Base-by-base conservation (phyloP, 2,888 invertebrate genomes). In the Phaedon cochleariae region DNA sequence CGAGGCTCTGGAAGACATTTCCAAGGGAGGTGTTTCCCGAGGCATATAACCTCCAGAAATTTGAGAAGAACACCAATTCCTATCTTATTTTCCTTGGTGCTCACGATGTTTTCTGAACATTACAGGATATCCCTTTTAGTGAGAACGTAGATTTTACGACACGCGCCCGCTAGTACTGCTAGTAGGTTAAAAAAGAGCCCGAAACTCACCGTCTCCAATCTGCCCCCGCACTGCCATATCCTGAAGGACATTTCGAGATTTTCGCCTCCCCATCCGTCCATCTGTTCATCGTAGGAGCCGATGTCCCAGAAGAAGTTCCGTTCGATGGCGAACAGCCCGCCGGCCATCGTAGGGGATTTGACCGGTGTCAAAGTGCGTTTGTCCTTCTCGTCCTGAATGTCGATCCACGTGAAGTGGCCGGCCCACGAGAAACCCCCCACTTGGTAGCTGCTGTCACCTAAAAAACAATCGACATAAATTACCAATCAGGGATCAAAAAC, bases 181-280 rank as follows among this genome's bases (percentile, higher is more conserved):
- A n/a, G n/a, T n/a, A n/a, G n/a, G n/a, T n/a, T n/a, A n/a, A n/a
- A n/a, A n/a, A n/a, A n/a, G n/a, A n/a, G n/a, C n/a, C n/a, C n/a
- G n/a, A n/a, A n/a, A 51, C 54, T 71, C 72, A 92, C 89, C 5
- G 96, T 96, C 85, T 98, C 98, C 68, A 98, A 85, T 0, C 92
- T 89, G 10, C 98, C 98, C 5, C 98, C 98, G 81, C 97, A 90
- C 77, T 90, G 89, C 91, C 93, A 90, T 76, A 96, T 93, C 80
- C 98, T 86, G 82, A 98, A 98, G 17, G 96, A 97, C 90, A 98
- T 96, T 85, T 98, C 98, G 31, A 98, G 86, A 85, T 98, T 98
- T 86, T 98, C 98, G 0, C 97, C 97, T 46, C 97, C 97, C 96
- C 97, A 96, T 71, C 96, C 95, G 69, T 96, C 95, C 98, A 98